phyloP scores from a whole-genome alignment of 1,140 invertebrate species.

The Formica selysi region DNA sequence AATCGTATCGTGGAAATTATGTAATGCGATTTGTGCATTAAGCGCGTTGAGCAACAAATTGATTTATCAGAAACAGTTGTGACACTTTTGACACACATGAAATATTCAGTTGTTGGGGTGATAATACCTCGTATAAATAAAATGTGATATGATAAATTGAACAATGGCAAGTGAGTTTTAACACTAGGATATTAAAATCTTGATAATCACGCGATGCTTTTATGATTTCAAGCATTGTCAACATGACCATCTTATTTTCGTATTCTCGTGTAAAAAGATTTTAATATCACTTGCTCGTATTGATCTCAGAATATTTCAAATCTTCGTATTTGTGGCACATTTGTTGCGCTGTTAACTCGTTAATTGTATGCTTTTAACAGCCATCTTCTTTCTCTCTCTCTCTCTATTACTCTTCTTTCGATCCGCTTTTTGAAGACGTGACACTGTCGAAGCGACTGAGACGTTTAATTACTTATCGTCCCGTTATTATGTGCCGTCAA shows the following conservation, averaged over 20 bases:
- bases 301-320: constrained; percentile 3
- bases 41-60: constrained; percentile 22
- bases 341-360: constrained; percentile 50
- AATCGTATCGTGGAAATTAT: constrained; percentile 49
- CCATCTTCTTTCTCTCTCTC: not conserved
- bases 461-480: constrained; percentile 60
- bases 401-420: not conserved
- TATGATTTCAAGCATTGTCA: constrained; percentile 10
- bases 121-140: constrained; percentile 18
- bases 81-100: constrained; percentile 33
- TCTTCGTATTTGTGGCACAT: constrained; percentile 27
- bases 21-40: constrained; percentile 10
- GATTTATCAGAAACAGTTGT: constrained; percentile 38
- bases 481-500: constrained; percentile 28
- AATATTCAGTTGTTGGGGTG: not conserved
- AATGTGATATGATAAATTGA: not conserved
- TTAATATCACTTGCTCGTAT: not conserved
- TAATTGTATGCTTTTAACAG: constrained; percentile 58
- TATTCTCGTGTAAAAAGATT: not conserved
- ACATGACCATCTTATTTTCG: not conserved
- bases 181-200: not conserved
- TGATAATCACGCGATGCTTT: not conserved
- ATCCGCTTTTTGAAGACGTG: constrained; percentile 7
- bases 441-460: constrained; percentile 32
- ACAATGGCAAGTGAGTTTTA: not conserved